Conservation (phyloP, 2,113 vertebrate genomes). For the Urocitellus parryii region DNA sequence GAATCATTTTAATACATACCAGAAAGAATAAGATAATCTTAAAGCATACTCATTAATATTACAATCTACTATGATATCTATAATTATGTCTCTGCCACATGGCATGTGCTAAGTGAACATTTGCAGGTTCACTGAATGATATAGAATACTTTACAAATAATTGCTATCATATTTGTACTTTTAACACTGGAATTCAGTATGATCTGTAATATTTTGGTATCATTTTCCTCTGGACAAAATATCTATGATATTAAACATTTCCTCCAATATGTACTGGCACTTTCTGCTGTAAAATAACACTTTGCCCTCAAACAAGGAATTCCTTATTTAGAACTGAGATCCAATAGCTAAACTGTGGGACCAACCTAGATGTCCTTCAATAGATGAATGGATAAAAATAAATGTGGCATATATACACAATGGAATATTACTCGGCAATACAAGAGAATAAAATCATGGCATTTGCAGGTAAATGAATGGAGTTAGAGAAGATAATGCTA, state of each 20-base stretch:
- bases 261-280: neutral
- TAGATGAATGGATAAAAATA: too few species aligned
- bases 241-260: conserved; percentile 25
- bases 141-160: neutral
- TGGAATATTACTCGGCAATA: too few species aligned
- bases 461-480: too few species aligned
- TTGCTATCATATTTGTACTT: neutral
- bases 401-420: too few species aligned
- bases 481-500: too few species aligned
- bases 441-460: too few species aligned
- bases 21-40: neutral
- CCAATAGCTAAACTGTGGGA: too few species aligned
- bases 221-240: conserved; percentile 15
- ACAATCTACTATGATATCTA: neutral
- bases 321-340: neutral
- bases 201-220: conserved; percentile 1
- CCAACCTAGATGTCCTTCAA: too few species aligned
- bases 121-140: neutral
- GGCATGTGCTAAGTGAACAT: neutral
- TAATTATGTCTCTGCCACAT: neutral
- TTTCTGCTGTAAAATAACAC: conserved; percentile 24
- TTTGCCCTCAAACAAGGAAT: conserved; percentile 57
- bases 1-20: neutral
- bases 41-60: neutral
- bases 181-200: neutral